Evolutionary conservation across 2,888 invertebrate genomes (phyloP).

Genomic region (Altica lythri): DNA sequence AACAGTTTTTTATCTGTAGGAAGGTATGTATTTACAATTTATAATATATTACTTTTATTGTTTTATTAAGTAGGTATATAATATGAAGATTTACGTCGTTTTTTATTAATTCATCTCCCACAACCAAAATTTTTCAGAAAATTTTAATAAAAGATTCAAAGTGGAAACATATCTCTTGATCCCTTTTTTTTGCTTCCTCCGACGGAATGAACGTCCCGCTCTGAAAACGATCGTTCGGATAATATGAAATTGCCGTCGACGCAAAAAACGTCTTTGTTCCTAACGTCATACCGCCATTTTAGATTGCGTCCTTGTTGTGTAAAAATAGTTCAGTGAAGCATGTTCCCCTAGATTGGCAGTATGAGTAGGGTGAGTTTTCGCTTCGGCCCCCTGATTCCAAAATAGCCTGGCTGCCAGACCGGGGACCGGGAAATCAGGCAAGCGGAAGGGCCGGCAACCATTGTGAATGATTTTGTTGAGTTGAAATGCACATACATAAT

Average conservation of each 20-base stretch:
- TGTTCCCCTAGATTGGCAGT: conserved; percentile 55
- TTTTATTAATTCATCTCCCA: background rate
- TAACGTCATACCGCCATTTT: conserved; percentile 54
- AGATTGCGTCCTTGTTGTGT: conserved; percentile 54
- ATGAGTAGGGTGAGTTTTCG: conserved; percentile 48
- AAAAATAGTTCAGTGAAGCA: conserved; percentile 58
- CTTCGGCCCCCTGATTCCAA: conserved; percentile 40
- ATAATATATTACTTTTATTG: too few relatives aligned
- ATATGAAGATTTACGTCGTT: too few relatives aligned
- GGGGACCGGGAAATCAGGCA: conserved; percentile 49
- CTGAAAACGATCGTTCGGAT: conserved; percentile 14
- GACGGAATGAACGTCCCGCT: conserved; percentile 1
- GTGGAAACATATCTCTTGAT: conserved; percentile 2
- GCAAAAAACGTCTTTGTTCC: conserved; percentile 52
- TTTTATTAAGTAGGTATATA: too few relatives aligned
- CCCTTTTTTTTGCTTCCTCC: background rate
- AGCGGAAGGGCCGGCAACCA: conserved; percentile 50
- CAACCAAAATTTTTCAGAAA: background rate
- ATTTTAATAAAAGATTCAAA: conserved; percentile 10
- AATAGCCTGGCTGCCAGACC: conserved; percentile 48
- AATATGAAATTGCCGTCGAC: conserved; percentile 36
- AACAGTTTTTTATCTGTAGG: too few relatives aligned
- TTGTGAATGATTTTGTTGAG: conserved; percentile 42
- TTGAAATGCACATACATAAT: conserved; percentile 39
- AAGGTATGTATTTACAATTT: too few relatives aligned